Evolutionary conservation across 1,140 invertebrate species (phyloP), one percentile per base, ranked within the genome.

Genomic region (Hylaeus anthracinus): DNA sequence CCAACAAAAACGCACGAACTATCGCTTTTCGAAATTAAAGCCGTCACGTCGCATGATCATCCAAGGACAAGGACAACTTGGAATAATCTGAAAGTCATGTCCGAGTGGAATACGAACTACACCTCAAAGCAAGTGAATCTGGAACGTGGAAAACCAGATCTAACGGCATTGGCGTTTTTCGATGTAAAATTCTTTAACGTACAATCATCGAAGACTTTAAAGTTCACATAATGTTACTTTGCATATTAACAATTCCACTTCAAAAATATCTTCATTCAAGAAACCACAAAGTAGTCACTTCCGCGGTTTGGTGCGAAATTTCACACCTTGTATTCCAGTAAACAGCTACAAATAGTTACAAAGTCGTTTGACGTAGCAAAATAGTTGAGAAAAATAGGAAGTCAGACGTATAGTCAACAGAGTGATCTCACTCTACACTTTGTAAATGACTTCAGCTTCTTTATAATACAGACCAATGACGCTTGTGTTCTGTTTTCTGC

Each of bases 11-110:
- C 64, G 37, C 69, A 51, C 15, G 55, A 37, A 39, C n/a, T 63
- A 80, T 76, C 64, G 48, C 53, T 81, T 67, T 45, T 81, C 60
- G 48, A 69, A 63, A 55, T 69, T 45, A 15, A 48, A 79, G 48
- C 53, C 41, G 6, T 79, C 71, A 65, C 53, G 60, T 53, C 12
- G 43, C 61, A 64, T 76, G 48, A 26, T 53, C 56, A 48, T 65
- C 41, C 75, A 72, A 79, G 69, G 76, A 79, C 81, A 83, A 79
- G 70, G 81, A 80, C 72, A 58, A 63, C 56, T 41, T 69, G 56
- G 60, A 3, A 64, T 12, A 43, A 37, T 39, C 70, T 15, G 15
- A 56, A 55, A 73, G 43, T 51, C 43, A 48, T 26, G 51, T 53
- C 48, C 43, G 61, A 39, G 5, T 39, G 55, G 79, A 75, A 81